Base-by-base conservation (phyloP, 64 coral and sea anemone genomes). In the Montipora cactus region DNA sequence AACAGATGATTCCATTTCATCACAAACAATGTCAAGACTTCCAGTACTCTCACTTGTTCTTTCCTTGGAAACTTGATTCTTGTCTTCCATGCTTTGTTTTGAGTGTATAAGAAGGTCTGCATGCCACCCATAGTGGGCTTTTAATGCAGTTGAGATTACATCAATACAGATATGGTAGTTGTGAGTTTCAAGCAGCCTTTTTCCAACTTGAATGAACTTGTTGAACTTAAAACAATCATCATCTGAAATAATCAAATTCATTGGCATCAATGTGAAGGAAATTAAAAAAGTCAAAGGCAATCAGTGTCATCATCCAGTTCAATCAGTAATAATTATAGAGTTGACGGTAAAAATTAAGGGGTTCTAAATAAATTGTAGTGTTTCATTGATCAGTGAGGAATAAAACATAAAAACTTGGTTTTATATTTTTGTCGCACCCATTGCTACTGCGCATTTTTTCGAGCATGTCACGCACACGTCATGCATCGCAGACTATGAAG, bases 201-300 rank as follows among this genome's bases (percentile, higher is more conserved):
- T 93, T 23, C 92, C 92, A 88, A 93, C 61, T 73, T 88, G 84
- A 10, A 88, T 82, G 72, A 93, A 78, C 3, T 75, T 61, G 50
- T 93, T 46, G 61, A 93, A 93, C 66, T 93, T 93, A 49, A 88
- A 44, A 48, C 44, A 78, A n/a, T 77, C 64, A 19, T n/a, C 84
- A 71, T n/a, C 66, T 86, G 66, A 86, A 86, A 86, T 86, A 67
- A 47, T 16, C 21, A 62, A 82, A 64, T 12, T 16, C 53, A 64
- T 64, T 64, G 13, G 53, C 5, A 57, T 8, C 53, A 57, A 57
- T 8, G 53, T 57, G 11, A 57, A 57, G 6, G 11, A 57, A 57
- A 11, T 57, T 8, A 57, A 6, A 6, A 57, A 57, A 57, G 53
- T 57, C 7, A 57, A 57, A 57, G 53, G 6, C 11, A 57, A 8